phyloP scores from a whole-genome alignment of 37 sponge, comb jelly and placozoan species.

The Halichondria panicea region DNA sequence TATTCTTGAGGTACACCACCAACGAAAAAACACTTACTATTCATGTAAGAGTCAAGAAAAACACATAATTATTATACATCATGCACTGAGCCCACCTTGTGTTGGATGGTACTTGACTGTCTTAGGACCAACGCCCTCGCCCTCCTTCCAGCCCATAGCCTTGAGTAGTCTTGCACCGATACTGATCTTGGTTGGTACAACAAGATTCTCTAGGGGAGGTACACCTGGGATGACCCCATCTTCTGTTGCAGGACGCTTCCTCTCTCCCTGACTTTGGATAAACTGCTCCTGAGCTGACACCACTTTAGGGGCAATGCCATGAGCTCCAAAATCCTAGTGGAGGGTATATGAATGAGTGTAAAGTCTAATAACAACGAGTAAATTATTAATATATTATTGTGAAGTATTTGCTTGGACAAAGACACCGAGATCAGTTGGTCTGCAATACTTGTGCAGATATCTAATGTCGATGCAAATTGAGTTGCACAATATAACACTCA shows the following conservation, averaged over 20 bases:
- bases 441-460: not conserved
- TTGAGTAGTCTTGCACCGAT: conserved; percentile 79
- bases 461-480: not conserved
- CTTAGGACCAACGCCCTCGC: conserved; percentile 89
- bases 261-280: not conserved
- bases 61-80: too few species aligned
- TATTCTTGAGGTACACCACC: too few species aligned
- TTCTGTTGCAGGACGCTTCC: not conserved
- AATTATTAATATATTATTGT: not conserved
- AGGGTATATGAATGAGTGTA: not conserved
- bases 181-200: conserved; percentile 60
- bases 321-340: conserved; percentile 70
- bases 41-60: too few species aligned
- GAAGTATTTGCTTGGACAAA: not conserved
- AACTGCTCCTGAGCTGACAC: conserved; percentile 67
- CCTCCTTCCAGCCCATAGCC: conserved; percentile 95
- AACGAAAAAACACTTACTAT: too few species aligned
- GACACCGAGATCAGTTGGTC: not conserved
- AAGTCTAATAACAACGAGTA: not conserved
- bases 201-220: conserved; percentile 54
- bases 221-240: conserved; percentile 55
- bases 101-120: conserved; percentile 4
- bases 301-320: conserved; percentile 88
- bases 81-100: not conserved
- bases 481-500: not conserved